phyloP scores from a whole-genome alignment of 1,140 invertebrate genomes.

The Drosophila pseudoobscura region DNA sequence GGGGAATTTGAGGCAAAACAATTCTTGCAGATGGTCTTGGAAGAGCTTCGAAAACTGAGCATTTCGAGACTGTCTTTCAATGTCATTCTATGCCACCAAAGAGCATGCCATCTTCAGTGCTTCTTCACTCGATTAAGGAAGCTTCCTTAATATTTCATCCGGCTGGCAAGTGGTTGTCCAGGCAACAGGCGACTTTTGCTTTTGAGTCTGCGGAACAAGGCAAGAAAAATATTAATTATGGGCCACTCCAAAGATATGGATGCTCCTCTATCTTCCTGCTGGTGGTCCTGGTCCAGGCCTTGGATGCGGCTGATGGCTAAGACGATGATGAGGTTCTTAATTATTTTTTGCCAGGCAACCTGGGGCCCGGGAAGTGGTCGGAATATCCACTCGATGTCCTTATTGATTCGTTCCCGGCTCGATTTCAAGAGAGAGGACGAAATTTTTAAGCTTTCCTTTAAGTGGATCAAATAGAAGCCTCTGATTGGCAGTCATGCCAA shows the following conservation, averaged over 20 bases:
- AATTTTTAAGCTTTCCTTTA: constrained; percentile 31
- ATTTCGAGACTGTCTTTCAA: not conserved
- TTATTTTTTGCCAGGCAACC: constrained; percentile 46
- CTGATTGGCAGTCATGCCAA: constrained; percentile 8
- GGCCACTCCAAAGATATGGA: constrained; percentile 42
- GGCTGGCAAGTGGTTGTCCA: constrained; percentile 51
- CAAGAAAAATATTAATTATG: constrained; percentile 70
- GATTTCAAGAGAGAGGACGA: constrained; percentile 23
- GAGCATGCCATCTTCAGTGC: constrained; percentile 7
- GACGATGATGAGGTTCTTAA: constrained; percentile 42
- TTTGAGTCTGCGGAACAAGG: constrained; percentile 19
- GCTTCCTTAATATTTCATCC: constrained; percentile 27
- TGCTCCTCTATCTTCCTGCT: constrained; percentile 1
- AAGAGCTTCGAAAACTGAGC: too few species aligned
- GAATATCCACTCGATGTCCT: constrained; percentile 29
- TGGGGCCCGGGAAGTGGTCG: constrained; percentile 8
- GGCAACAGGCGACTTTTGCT: constrained; percentile 46
- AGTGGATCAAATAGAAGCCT: constrained; percentile 25
- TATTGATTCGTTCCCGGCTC: constrained; percentile 48
- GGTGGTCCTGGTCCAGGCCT: not conserved
- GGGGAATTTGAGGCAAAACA: too few species aligned
- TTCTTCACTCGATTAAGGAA: not conserved
- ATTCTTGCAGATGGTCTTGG: too few species aligned
- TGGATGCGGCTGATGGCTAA: too few species aligned
- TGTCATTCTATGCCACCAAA: not conserved